Conservation (phyloP, 2,797 vertebrate species). For the Clarias fuscus region DNA sequence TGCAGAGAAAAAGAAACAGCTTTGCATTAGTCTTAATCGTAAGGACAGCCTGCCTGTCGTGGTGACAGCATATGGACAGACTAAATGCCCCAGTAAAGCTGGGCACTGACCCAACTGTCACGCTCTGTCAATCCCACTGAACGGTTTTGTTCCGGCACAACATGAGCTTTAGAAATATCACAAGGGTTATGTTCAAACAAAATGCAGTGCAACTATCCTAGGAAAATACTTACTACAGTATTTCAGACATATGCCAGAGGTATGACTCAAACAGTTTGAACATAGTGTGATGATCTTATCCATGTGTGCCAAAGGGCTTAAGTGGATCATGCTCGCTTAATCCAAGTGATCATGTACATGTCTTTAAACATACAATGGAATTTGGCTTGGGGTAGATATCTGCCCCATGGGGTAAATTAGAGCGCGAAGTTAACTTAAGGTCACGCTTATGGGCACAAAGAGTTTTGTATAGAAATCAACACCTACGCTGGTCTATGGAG, state of each 20-base stretch:
- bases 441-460: conserved; percentile 26
- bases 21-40: conserved; percentile 62
- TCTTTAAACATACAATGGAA: conserved; percentile 34
- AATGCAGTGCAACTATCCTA: not conserved
- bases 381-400: conserved; percentile 19
- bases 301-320: conserved; percentile 14
- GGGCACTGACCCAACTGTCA: conserved; percentile 51
- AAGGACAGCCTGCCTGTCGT: conserved; percentile 40
- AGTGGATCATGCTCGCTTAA: conserved; percentile 32
- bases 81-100: conserved; percentile 61
- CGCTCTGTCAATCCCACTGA: conserved; percentile 12
- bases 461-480: not conserved
- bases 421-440: not conserved
- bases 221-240: not conserved
- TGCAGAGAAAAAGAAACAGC: conserved; percentile 29
- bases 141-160: not conserved
- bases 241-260: not conserved
- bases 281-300: conserved; percentile 19
- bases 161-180: not conserved
- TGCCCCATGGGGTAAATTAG: not conserved
- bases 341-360: conserved; percentile 33
- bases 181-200: not conserved
- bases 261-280: conserved; percentile 9
- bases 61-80: conserved; percentile 64
- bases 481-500: not conserved